phyloP scores from a whole-genome alignment of 2,888 invertebrate genomes.

The Scaptomyza parva region DNA sequence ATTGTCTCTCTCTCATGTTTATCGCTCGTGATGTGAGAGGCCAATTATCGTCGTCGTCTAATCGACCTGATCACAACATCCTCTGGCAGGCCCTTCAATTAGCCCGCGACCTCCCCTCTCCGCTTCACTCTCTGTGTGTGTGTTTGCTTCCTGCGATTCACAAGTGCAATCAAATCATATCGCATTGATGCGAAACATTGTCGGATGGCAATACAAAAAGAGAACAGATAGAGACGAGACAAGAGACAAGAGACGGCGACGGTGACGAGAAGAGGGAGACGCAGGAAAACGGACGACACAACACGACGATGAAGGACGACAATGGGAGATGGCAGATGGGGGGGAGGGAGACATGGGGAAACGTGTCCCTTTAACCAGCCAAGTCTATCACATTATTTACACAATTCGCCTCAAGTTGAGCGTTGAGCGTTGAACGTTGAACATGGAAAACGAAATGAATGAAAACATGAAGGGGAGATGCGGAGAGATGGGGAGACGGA shows the following conservation, averaged over 20 bases:
- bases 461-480: no score
- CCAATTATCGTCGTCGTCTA: constrained; percentile 65
- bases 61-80: constrained; percentile 59
- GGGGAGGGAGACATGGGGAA: no score
- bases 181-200: constrained; percentile 59
- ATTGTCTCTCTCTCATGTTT: no score
- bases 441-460: no score
- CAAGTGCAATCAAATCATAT: constrained; percentile 74
- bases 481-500: background rate
- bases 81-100: constrained; percentile 59
- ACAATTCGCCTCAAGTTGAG: constrained; percentile 75
- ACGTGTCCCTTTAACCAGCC: constrained; percentile 51
- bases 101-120: constrained; percentile 44
- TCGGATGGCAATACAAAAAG: constrained; percentile 11
- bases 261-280: background rate
- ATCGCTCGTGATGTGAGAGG: no score
- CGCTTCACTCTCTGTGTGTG: no score
- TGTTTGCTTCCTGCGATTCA: constrained; percentile 44
- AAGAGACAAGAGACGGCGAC: no score
- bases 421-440: no score
- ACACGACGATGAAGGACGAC: background rate
- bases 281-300: background rate
- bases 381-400: constrained; percentile 77
- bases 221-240: no score
- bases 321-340: constrained; percentile 5